Conservation (phyloP, 2,113 vertebrate genomes). For the Panthera tigris region DNA sequence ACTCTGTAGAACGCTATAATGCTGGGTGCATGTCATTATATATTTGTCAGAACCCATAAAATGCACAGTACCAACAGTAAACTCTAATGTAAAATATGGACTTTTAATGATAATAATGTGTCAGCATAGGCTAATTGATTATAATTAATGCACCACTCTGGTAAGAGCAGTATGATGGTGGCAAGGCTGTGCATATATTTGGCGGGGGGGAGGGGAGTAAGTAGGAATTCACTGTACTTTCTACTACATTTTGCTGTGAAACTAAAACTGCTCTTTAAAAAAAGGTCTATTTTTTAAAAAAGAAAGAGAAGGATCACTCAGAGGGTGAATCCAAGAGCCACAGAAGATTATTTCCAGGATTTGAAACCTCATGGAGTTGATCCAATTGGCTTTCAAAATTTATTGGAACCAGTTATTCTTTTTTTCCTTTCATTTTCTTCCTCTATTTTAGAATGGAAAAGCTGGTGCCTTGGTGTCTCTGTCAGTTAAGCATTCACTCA, state of each 20-base stretch:
- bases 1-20: not conserved
- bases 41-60: not conserved
- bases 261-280: not conserved
- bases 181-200: not conserved
- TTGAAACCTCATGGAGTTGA: not conserved
- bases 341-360: not conserved
- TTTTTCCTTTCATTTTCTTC: not conserved
- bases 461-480: too few species aligned
- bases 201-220: not conserved
- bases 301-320: not conserved
- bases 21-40: not conserved
- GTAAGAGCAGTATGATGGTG: not conserved
- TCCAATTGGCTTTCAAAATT: not conserved
- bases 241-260: not conserved
- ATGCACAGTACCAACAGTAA: not conserved
- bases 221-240: not conserved
- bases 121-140: not conserved
- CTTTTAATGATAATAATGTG: not conserved
- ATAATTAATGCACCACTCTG: not conserved
- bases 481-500: too few species aligned
- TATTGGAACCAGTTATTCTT: not conserved
- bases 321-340: not conserved
- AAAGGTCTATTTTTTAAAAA: not conserved
- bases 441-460: too few species aligned
- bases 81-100: not conserved